Evolutionary conservation across 2,113 vertebrate species (phyloP), one percentile per base, ranked within the genome.

Genomic region (Falcunculus frontatus): DNA sequence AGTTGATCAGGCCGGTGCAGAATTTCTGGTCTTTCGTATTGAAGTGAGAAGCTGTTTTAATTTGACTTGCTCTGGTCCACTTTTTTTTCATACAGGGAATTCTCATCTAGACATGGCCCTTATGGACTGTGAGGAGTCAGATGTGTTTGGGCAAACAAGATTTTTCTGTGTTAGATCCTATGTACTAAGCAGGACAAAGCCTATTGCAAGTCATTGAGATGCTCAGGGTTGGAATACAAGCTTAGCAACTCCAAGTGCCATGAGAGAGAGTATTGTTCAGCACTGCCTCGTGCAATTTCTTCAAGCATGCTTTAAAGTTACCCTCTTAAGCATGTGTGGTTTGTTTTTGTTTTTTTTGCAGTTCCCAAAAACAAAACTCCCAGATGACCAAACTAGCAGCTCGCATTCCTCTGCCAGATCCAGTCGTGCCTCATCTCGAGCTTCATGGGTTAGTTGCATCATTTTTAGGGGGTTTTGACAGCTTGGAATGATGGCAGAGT

Each of bases 391-490:
- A 52, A 59, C 32, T 17, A 79, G 55, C 35, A 95, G 93, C 52
- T 73, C n/a, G 0, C 55, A 70, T 33, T 90, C 95, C 13, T 91
- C 96, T 73, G 52, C 74, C 22, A 95, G 72, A 82, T 95, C 95
- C 59, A 92, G 83, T 56, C 82, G 2, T 39, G 76, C 35, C 57
- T 77, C 90, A 33, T 93, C 86, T 78, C 50, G 0, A 91, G 75
- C 29, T 73, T 94, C 79, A 46, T 4, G 2, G 95, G 97, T 97
- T 52, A 94, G 96, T 95, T 89, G 47, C 39, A 46, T 80, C 6
- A 6, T 63, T 72, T 94, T 55, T 32, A 27, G 47, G 25, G 42
- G 3, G 0, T 52, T 90, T 78, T 57, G 25, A 30, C 39, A 65
- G n/a, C 21, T 87, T 88, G 37, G 53, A 76, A 77, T 91, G 64